phyloP scores from a whole-genome alignment of 2,888 invertebrate genomes.

The Hypena proboscidalis region DNA sequence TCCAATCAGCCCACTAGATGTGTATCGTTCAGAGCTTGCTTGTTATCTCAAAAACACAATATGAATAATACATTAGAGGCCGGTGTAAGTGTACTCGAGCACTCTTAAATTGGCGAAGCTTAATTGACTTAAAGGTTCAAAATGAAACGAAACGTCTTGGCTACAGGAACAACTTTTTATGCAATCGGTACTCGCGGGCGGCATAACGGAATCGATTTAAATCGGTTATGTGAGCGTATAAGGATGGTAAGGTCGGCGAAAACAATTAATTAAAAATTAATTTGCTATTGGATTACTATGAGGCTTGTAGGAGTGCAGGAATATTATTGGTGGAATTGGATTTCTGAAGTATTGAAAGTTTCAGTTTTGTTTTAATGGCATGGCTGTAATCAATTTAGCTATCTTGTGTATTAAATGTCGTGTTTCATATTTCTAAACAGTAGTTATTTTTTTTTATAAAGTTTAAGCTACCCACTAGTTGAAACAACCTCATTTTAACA shows the following conservation, averaged over 20 bases:
- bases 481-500: no score
- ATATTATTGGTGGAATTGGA: no score
- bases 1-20: conserved; percentile 81
- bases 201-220: conserved; percentile 60
- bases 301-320: background rate
- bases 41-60: conserved; percentile 85
- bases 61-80: conserved; percentile 83
- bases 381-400: no score
- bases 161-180: conserved; percentile 65
- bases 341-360: no score
- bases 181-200: conserved; percentile 56
- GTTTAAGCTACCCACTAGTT: no score
- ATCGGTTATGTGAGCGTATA: conserved; percentile 57
- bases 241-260: conserved; percentile 50
- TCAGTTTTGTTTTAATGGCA: no score
- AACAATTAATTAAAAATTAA: conserved; percentile 31
- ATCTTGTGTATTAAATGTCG: no score
- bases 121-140: conserved; percentile 83
- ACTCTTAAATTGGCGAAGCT: conserved; percentile 81
- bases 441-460: no score
- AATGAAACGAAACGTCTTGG: conserved; percentile 68
- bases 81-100: conserved; percentile 66
- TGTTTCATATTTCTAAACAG: no score
- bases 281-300: conserved; percentile 3
- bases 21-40: conserved; percentile 81